phyloP scores from a whole-genome alignment of 2,113 vertebrate genomes.

The Peromyscus maniculatus region DNA sequence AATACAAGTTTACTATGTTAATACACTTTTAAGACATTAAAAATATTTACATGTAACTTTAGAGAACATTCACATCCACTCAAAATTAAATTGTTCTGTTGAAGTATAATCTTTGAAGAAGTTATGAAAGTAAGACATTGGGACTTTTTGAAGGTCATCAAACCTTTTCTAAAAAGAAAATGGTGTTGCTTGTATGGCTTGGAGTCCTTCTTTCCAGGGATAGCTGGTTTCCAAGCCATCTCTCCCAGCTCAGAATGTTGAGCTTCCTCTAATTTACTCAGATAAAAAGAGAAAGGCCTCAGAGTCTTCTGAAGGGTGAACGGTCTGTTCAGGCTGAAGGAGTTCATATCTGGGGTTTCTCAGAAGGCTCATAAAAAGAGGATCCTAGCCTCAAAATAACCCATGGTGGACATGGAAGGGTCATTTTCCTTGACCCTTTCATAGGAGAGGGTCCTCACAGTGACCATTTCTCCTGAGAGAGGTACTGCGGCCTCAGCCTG shows the following conservation, averaged over 20 bases:
- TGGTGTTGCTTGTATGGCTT: background rate
- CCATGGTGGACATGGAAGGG: background rate
- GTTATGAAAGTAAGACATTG: background rate
- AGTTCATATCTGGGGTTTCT: background rate
- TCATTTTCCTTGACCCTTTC: background rate
- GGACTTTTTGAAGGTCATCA: background rate
- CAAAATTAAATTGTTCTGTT: background rate
- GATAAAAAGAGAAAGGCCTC: background rate
- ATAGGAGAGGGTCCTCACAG: background rate
- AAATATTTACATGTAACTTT: slow-evolving; percentile 43
- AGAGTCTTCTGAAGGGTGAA: background rate
- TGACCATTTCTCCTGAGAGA: background rate
- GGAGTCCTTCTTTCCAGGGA: background rate
- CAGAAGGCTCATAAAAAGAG: background rate
- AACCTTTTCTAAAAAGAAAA: background rate
- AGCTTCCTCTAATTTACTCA: background rate
- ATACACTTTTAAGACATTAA: slow-evolving; percentile 54
- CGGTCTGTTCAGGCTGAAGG: background rate
- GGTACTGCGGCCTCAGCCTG: background rate
- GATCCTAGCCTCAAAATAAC: background rate
- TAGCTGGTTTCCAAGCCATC: background rate
- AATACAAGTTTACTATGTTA: slow-evolving; percentile 16
- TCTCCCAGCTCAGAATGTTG: background rate
- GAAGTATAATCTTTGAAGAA: slow-evolving; percentile 20
- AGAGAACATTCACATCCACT: slow-evolving; percentile 37